Conservation (phyloP, 2,888 invertebrate species). For the Halocaridina rubra region DNA sequence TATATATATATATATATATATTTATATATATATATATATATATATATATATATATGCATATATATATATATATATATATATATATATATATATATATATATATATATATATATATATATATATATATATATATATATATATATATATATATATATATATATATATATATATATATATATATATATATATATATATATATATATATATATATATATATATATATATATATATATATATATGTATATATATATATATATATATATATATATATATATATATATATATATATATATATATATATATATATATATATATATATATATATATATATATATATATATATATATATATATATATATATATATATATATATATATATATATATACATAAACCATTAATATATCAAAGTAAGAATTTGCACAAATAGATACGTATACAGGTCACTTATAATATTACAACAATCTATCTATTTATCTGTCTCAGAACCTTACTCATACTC, state of each 20-base stretch:
- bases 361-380: background rate
- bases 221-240: background rate
- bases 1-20: background rate
- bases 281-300: background rate
- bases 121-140: background rate
- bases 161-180: background rate
- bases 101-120: background rate
- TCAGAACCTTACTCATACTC: too few species aligned
- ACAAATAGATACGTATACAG: background rate
- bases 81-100: background rate
- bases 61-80: background rate
- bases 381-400: background rate
- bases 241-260: background rate
- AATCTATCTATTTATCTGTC: background rate
- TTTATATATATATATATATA: background rate
- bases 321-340: background rate
- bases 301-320: background rate
- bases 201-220: background rate
- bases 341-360: background rate
- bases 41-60: background rate
- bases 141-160: background rate
- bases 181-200: background rate
- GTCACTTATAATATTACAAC: background rate
- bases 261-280: background rate
- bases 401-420: background rate